Evolutionary conservation across 2,113 vertebrate species (phyloP).

Genomic region (Lipophrys pholis): DNA sequence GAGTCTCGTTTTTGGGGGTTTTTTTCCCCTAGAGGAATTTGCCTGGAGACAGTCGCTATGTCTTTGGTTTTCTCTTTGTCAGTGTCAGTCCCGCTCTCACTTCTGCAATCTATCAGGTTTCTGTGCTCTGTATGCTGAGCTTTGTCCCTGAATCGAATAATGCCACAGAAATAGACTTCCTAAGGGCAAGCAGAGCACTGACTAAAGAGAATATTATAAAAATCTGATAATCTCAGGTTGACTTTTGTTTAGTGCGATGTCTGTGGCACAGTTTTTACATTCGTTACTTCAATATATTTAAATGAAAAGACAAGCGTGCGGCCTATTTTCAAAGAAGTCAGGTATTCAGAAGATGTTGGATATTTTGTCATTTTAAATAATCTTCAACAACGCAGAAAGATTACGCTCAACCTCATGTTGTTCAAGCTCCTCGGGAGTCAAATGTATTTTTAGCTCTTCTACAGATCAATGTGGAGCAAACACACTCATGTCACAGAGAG

Average conservation of each 20-base stretch:
- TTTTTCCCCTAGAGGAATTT: constrained; percentile 13
- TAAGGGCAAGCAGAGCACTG: background rate
- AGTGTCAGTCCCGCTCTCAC: background rate
- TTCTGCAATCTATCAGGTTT: background rate
- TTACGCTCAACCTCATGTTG: background rate
- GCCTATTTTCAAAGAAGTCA: too few species aligned
- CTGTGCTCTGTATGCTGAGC: constrained; percentile 2
- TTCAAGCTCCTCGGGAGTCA: background rate
- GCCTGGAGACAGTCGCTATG: background rate
- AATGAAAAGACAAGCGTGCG: too few species aligned
- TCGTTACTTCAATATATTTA: too few species aligned
- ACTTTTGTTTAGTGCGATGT: background rate
- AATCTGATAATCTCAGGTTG: background rate
- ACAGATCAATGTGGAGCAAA: background rate
- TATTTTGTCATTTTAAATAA: background rate
- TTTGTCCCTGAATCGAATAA: background rate
- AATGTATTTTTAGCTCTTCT: background rate
- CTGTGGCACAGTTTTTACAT: background rate
- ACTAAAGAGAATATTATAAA: background rate
- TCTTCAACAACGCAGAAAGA: background rate
- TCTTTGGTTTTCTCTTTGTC: constrained; percentile 17
- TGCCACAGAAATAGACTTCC: constrained; percentile 1
- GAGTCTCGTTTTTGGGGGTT: background rate
- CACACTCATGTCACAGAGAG: background rate
- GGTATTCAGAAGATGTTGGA: too few species aligned